A percentile compares a stretch with the other conserved stretches of the same genome.
phyloP scores from a whole-genome alignment of 2,113 vertebrate species.

The Corythaeola cristata region DNA sequence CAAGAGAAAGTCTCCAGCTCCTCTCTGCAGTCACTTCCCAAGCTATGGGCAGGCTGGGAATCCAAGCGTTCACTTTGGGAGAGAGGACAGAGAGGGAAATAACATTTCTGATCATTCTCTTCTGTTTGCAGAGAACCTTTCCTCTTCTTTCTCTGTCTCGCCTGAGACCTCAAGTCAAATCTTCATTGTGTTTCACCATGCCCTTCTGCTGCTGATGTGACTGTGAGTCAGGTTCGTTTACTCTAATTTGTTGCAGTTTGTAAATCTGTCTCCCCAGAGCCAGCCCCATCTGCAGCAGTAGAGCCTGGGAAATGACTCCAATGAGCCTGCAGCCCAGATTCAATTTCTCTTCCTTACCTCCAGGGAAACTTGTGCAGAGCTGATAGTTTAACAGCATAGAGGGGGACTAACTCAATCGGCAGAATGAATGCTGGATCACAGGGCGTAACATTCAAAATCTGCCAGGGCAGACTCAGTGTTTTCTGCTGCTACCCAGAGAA shows the following conservation, averaged over 20 bases:
- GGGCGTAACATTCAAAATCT: background rate
- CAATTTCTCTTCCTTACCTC: conserved; percentile 31
- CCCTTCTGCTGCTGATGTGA: background rate
- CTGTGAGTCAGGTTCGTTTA: background rate
- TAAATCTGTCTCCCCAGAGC: conserved; percentile 43
- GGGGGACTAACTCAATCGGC: background rate
- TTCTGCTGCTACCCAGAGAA: background rate
- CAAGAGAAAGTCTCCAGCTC: background rate
- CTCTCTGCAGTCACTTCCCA: background rate
- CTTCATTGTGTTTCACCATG: background rate
- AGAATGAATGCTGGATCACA: background rate
- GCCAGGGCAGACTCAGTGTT: background rate
- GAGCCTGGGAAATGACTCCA: conserved; percentile 3
- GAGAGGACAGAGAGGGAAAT: background rate
- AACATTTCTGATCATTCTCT: background rate
- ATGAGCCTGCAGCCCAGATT: background rate
- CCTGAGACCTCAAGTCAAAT: background rate
- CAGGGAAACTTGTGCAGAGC: background rate
- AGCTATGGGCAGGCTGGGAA: background rate
- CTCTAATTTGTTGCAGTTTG: conserved; percentile 41
- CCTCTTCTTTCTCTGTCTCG: background rate
- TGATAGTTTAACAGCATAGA: background rate
- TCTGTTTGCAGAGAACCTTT: background rate
- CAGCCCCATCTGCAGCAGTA: conserved; percentile 24
- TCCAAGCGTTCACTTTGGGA: rapidly evolving